phyloP scores from a whole-genome alignment of 1,140 invertebrate genomes.

The Chironomus tepperi region DNA sequence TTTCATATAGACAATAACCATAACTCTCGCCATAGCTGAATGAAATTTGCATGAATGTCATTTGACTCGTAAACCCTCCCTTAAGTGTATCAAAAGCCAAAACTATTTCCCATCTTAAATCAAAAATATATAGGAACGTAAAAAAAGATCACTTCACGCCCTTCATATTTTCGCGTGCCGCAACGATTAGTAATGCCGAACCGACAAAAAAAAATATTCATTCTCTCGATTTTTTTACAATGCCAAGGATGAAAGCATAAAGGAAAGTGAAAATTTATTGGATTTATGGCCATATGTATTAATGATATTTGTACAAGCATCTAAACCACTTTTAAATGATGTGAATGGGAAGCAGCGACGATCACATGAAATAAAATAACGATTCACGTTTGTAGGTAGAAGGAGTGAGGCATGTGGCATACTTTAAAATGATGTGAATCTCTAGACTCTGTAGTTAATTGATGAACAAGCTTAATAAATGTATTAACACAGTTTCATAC shows the following conservation, averaged over 20 bases:
- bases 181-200: neutral
- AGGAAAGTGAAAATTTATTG: conserved; percentile 22
- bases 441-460: neutral
- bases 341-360: neutral
- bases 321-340: neutral
- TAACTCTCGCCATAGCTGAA: neutral
- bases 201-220: neutral
- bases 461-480: neutral
- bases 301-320: neutral
- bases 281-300: conserved; percentile 16
- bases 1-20: neutral
- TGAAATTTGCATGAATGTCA: neutral
- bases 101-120: neutral
- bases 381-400: conserved; percentile 1
- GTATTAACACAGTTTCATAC: neutral
- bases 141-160: neutral
- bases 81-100: neutral
- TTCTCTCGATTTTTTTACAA: neutral
- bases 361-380: neutral
- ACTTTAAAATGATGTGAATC: conserved; percentile 6
- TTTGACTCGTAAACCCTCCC: neutral
- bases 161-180: conserved; percentile 17
- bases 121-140: too few relatives aligned
- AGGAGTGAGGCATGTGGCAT: neutral
- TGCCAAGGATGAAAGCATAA: conserved; percentile 16